Conservation (phyloP, 2,113 vertebrate genomes). For the Plecturocebus donacophilus region DNA sequence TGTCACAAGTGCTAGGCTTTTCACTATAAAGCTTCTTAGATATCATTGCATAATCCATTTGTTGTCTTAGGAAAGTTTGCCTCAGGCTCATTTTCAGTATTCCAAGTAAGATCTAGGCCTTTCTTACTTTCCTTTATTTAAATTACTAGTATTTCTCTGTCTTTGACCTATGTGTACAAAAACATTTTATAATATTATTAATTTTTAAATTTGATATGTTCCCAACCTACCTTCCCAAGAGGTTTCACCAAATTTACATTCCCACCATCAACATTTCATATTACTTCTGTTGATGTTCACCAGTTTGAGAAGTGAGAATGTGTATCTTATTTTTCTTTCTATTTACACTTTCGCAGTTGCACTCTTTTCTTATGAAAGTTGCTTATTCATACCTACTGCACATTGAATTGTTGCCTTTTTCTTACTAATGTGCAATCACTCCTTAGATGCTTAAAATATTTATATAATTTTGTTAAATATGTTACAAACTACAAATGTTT, state of each 20-base stretch:
- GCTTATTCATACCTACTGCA: not conserved
- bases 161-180: not conserved
- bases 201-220: not conserved
- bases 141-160: not conserved
- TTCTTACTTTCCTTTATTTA: conserved; percentile 13
- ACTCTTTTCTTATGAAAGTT: not conserved
- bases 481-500: not conserved
- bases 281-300: not conserved
- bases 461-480: conserved; percentile 21
- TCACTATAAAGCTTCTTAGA: not conserved
- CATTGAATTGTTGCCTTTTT: not conserved
- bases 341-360: not conserved
- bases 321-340: not conserved
- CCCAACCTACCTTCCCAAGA: not conserved
- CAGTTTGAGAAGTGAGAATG: not conserved
- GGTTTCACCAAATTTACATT: not conserved
- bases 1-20: not conserved
- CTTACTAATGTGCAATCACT: not conserved
- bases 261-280: not conserved
- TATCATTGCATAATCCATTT: not conserved
- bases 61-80: not conserved
- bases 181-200: not conserved
- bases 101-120: not conserved
- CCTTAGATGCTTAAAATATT: conserved; percentile 24
- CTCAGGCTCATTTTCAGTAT: not conserved